phyloP scores from a whole-genome alignment of 2,888 invertebrate species.

The Stenotaenia linearis region DNA sequence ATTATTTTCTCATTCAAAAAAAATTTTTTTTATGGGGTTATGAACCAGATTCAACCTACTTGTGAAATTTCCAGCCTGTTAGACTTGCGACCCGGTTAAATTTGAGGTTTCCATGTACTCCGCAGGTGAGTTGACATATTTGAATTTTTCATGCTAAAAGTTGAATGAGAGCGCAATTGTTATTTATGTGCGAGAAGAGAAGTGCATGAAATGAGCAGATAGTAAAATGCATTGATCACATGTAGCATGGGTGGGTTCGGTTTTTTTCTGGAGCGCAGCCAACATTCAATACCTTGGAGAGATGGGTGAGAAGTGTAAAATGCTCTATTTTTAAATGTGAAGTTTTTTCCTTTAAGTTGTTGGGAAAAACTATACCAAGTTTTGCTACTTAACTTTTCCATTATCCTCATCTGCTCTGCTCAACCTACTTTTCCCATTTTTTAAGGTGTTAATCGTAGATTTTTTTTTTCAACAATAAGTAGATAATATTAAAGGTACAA shows the following conservation, averaged over 20 bases:
- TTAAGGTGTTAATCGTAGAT: background rate
- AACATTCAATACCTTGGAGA: background rate
- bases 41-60: background rate
- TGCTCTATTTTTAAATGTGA: background rate
- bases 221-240: constrained; percentile 7
- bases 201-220: constrained; percentile 17
- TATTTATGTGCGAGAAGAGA: constrained; percentile 3
- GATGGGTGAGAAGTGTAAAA: constrained; percentile 10
- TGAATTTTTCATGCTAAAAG: background rate
- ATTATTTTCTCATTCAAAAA: no score
- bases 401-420: background rate
- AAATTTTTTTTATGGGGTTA: background rate
- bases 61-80: background rate
- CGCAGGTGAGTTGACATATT: background rate
- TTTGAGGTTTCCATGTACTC: background rate
- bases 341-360: background rate
- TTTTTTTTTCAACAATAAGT: background rate
- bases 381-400: background rate
- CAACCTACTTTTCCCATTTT: background rate
- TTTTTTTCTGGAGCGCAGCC: background rate
- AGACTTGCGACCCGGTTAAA: background rate
- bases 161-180: background rate
- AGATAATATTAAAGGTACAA: background rate
- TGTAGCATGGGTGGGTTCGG: background rate
- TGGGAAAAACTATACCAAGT: background rate